Percentiles rank a stretch among this genome's conserved stretches.
Evolutionary conservation across 2,888 invertebrate genomes (phyloP).

Genomic region (Chloromyia formosa): DNA sequence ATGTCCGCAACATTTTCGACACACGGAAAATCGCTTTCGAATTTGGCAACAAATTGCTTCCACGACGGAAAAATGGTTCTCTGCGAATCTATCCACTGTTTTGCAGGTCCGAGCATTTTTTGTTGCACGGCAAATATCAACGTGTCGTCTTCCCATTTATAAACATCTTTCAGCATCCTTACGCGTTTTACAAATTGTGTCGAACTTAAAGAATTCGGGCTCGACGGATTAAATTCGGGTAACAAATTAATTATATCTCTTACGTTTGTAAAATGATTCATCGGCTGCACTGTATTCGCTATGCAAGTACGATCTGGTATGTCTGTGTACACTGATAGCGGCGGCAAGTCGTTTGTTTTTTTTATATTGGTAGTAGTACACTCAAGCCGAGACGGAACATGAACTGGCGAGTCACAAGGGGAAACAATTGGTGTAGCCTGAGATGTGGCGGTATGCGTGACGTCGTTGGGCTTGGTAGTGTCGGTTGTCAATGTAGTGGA

Average conservation of each 20-base stretch:
- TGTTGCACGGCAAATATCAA: slow-evolving; percentile 45
- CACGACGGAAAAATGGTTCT: neutral
- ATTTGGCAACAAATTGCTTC: neutral
- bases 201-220: neutral
- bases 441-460: too few species aligned
- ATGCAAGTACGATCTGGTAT: too few species aligned
- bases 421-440: too few species aligned
- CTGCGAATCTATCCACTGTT: slow-evolving; percentile 47
- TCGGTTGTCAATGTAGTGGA: too few species aligned
- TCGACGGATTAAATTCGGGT: slow-evolving; percentile 6
- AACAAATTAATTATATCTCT: neutral
- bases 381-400: too few species aligned
- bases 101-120: slow-evolving; percentile 44
- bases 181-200: slow-evolving; percentile 2
- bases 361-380: too few species aligned
- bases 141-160: slow-evolving; percentile 46
- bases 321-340: too few species aligned
- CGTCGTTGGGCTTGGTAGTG: too few species aligned
- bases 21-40: neutral
- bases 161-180: slow-evolving; percentile 44
- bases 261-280: neutral
- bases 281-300: too few species aligned
- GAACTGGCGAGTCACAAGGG: too few species aligned
- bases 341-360: too few species aligned
- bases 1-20: neutral